Evolutionary conservation across 2,113 vertebrate genomes (phyloP), one percentile per base, ranked within the genome.

Genomic region (Gnathochromis pfefferi): DNA sequence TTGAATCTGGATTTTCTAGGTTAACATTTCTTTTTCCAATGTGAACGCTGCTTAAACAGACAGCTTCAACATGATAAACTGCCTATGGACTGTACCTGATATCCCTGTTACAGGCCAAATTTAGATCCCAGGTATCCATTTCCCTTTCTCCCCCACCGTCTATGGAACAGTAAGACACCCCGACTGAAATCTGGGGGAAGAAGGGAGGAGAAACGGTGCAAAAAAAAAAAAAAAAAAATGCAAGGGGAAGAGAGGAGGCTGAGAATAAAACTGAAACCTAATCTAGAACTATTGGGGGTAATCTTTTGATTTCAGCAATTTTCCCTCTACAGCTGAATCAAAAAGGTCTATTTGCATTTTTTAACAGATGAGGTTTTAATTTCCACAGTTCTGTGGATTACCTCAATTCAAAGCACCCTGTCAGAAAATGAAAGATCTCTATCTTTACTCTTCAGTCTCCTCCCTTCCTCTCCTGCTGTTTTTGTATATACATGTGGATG

Each of bases 351-450:
- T 94, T 94, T 96, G 85, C 90, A 91, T 93, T 85, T 87, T 75
- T 55, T 17, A 90, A 90, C 83, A 89, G 87, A 90, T 87, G 88
- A 92, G 92, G 83, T 94, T 95, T 96, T 96, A 92, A 94, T 95
- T 95, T 95, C 81, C 95, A 93, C 92, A 93, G 70, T 88, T 92
- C 82, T 88, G 88, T 91, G 93, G 95, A 95, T 95, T 96, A 95
- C 85, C 81, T 91, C 75, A 57, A 90, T 89, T 95, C 94, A 94
- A 94, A 95, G 94, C 89, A 75, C 49, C 53, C 83, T 89, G 85
- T 93, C 87, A 91, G 85, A 89, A 90, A 95, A 88, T 80, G 86
- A 88, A 87, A 95, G 94, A 96, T 95, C 80, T 89, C 82, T 92
- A 95, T 94, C 91, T 87, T 35, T 31, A 28, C 51, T 68, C 86